phyloP scores from a whole-genome alignment of 2,113 vertebrate genomes.

The Neopipo cinnamomea region DNA sequence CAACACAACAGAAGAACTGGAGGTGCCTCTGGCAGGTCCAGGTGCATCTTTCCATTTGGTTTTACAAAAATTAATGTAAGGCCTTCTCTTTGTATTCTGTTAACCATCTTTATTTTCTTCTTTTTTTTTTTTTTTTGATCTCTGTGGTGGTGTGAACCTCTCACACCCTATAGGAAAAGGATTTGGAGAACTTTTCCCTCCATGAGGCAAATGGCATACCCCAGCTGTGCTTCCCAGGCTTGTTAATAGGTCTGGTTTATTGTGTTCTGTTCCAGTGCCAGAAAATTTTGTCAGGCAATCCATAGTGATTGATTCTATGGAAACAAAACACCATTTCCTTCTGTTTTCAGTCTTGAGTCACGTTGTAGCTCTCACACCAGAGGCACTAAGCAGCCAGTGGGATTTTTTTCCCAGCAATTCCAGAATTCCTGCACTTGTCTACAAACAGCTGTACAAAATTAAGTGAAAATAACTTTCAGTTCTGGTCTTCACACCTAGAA shows the following conservation, averaged over 20 bases:
- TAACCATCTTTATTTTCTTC: not conserved
- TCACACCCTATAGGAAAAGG: not conserved
- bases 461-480: conserved; percentile 1
- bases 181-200: not conserved
- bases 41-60: not conserved
- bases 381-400: not conserved
- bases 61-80: not conserved
- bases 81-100: not conserved
- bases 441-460: conserved; percentile 35
- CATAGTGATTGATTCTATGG: conserved; percentile 41
- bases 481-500: not conserved
- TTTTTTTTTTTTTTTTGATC: not conserved
- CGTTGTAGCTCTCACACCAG: not conserved
- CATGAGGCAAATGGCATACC: not conserved
- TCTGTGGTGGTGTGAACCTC: not conserved
- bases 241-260: conserved; percentile 20
- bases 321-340: conserved; percentile 53
- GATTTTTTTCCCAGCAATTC: not conserved
- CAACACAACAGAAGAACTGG: not conserved
- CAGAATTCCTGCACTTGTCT: conserved; percentile 30
- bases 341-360: conserved; percentile 32
- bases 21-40: not conserved
- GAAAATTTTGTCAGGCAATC: conserved; percentile 46
- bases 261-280: conserved; percentile 9
- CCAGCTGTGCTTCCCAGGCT: conserved; percentile 21